phyloP scores from a whole-genome alignment of 2,113 vertebrate species.

The Gracilinanus agilis region DNA sequence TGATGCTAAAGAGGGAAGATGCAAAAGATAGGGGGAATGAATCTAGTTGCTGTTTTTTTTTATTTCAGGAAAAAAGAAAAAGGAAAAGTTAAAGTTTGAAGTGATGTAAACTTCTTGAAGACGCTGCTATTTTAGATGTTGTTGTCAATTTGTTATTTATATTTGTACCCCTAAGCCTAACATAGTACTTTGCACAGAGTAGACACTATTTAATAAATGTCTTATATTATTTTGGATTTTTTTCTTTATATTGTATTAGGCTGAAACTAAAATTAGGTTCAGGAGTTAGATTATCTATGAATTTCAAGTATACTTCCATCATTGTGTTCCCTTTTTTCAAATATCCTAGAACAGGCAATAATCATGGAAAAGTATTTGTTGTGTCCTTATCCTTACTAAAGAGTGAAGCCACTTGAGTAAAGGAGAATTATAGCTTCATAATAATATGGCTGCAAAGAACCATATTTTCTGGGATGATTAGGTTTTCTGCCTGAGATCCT shows the following conservation, averaged over 20 bases:
- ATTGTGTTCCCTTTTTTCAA: not conserved
- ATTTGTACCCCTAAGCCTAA: not conserved
- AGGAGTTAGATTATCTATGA: conserved; percentile 22
- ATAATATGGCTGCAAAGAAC: conserved; percentile 46
- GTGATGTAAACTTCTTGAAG: not conserved
- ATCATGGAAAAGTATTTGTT: conserved; percentile 16
- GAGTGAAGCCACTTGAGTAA: conserved; percentile 35
- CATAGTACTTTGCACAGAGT: not conserved
- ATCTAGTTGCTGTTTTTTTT: not conserved
- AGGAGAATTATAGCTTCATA: not conserved
- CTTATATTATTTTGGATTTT: not conserved
- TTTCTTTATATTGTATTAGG: not conserved
- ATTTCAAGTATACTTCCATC: conserved; percentile 15
- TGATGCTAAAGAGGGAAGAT: not conserved
- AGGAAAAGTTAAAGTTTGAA: not conserved
- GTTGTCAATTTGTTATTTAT: not conserved
- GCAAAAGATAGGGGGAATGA: not conserved
- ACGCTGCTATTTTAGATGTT: not conserved
- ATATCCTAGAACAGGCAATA: conserved; percentile 26
- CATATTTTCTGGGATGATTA: conserved; percentile 19
- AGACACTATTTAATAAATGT: not conserved
- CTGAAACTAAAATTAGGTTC: conserved; percentile 20
- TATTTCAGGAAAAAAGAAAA: not conserved
- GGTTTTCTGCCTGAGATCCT: conserved; percentile 38
- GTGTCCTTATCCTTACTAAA: conserved; percentile 33